Conservation (phyloP, 2,797 vertebrate species). For the Notamacropus eugenii region DNA sequence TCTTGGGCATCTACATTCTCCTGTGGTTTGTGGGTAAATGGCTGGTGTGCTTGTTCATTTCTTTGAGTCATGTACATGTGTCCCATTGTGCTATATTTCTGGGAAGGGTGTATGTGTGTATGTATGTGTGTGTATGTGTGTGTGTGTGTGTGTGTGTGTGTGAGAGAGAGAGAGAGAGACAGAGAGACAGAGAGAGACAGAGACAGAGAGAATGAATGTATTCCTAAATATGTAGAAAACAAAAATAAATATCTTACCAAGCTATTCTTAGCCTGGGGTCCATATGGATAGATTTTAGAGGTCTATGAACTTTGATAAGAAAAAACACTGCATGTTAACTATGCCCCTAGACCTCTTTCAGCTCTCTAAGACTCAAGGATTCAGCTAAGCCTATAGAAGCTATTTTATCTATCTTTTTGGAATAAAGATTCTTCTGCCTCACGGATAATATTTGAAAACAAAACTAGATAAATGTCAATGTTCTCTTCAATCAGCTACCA, state of each 20-base stretch:
- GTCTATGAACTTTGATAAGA: background rate
- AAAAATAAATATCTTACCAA: background rate
- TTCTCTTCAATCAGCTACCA: background rate
- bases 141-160: too few species aligned
- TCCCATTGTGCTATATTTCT: background rate
- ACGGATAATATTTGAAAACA: background rate
- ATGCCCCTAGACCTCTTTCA: background rate
- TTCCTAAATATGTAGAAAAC: background rate
- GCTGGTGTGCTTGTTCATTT: background rate
- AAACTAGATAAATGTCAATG: background rate
- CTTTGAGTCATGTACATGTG: background rate
- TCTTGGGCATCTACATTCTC: background rate
- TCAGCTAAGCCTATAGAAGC: background rate
- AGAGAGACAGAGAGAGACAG: too few species aligned
- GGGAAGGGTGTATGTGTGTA: background rate
- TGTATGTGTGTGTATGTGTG: too few species aligned
- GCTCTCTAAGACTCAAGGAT: background rate
- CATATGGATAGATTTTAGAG: background rate
- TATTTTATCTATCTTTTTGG: background rate
- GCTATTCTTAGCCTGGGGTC: background rate
- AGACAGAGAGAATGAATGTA: background rate
- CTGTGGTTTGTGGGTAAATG: background rate
- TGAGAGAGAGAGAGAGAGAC: too few species aligned
- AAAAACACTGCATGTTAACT: background rate
- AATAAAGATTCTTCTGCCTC: background rate